These are phyloP conservation scores for Xylota sylvarum DNA, from an alignment of 2,888 invertebrate genomes.

Conservation along the genomic window DNA sequence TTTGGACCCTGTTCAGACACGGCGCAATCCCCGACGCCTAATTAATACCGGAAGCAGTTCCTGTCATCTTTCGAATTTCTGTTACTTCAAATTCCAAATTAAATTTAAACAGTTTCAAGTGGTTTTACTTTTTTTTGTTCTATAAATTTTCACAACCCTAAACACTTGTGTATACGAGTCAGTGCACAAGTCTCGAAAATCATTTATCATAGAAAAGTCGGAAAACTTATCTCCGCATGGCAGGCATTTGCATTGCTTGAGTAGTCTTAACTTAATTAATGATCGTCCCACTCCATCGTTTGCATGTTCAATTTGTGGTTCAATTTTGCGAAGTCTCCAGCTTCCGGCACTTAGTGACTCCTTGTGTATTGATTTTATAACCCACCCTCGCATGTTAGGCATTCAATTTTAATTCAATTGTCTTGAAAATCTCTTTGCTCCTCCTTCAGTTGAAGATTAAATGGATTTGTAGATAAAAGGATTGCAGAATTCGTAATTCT, in stretches of 20 bases:
- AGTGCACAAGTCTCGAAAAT: neutral
- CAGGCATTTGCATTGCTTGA: conserved; percentile 15
- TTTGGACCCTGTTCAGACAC: too few relatives aligned
- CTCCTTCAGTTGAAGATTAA: conserved; percentile 30
- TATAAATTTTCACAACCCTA: neutral
- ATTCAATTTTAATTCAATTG: conserved; percentile 46
- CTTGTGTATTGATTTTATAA: conserved; percentile 41
- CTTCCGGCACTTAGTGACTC: conserved; percentile 46
- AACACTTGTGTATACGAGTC: neutral
- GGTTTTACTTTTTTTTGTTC: neutral
- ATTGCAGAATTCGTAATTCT: conserved; percentile 31
- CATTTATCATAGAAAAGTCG: conserved; percentile 29
- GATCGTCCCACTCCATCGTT: conserved; percentile 45
- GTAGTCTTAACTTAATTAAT: conserved; percentile 38
- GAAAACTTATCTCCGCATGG: conserved; percentile 18
- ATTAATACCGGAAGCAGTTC: too few relatives aligned
- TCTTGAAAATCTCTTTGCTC: conserved; percentile 21
- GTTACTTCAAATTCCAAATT: too few relatives aligned
- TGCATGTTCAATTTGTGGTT: conserved; percentile 48
- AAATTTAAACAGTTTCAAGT: too few relatives aligned
- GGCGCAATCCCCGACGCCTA: too few relatives aligned
- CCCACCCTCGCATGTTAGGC: conserved; percentile 13
- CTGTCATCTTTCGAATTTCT: too few relatives aligned
- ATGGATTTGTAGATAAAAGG: conserved; percentile 36
- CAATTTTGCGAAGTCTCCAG: conserved; percentile 50